A percentile compares a stretch with the other conserved stretches of the same genome.
phyloP scores from a whole-genome alignment of 2,797 vertebrate species.

The Florisuga fusca region DNA sequence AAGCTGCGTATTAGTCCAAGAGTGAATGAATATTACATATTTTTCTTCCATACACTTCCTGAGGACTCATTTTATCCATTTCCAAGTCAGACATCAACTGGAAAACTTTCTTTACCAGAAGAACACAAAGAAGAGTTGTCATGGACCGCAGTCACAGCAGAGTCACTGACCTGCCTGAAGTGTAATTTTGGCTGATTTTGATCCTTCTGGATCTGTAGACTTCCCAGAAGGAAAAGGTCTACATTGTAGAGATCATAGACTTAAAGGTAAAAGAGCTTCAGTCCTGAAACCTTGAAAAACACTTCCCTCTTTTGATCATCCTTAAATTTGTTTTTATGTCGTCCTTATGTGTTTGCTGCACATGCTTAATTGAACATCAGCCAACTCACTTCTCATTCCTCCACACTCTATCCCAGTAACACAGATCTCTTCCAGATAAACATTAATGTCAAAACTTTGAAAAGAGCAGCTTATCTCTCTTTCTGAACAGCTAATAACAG shows the following conservation, averaged over 20 bases:
- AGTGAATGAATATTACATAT: not conserved
- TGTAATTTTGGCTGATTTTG: not conserved
- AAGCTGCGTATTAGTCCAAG: not conserved
- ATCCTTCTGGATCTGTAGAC: not conserved
- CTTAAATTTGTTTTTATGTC: not conserved
- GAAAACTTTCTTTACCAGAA: too few relatives aligned
- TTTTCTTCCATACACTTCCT: not conserved
- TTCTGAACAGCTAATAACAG: not conserved
- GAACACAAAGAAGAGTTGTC: not conserved
- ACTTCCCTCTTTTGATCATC: not conserved
- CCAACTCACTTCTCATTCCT: not conserved
- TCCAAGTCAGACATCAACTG: not conserved
- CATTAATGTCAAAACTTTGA: not conserved
- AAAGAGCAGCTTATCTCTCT: not conserved
- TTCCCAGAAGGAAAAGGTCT: not conserved
- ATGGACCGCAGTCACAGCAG: not conserved
- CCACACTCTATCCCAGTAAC: not conserved
- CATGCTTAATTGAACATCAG: not conserved
- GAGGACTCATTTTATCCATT: not conserved
- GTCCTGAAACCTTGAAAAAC: not conserved
- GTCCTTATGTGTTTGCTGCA: rapidly evolving
- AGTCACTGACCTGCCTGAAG: not conserved
- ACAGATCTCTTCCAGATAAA: not conserved
- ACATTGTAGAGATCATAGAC: not conserved
- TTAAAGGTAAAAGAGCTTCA: not conserved